Evolutionary conservation across 1,140 invertebrate genomes (phyloP), one percentile per base, ranked within the genome.

Genomic region (Drosophila sturtevanti): DNA sequence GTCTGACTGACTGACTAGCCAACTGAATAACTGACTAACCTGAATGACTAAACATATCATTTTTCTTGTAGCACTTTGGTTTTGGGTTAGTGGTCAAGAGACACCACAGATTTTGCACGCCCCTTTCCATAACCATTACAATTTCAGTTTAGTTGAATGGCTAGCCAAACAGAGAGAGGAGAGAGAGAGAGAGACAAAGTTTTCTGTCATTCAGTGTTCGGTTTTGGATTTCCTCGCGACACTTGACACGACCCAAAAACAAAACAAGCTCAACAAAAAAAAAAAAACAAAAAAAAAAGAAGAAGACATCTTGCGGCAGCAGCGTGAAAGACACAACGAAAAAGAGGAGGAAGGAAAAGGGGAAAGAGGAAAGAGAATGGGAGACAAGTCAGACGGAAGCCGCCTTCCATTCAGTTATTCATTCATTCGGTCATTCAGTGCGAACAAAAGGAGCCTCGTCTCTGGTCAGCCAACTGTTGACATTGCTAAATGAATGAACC

Each of bases 401-500:
- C 41, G 60, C 58, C 68, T 34, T 51, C 44, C 24, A 63, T 64
- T 65, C 60, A 66, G 62, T 60, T 27, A 35, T 22, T 48, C 71
- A 61, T 35, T 70, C 55, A 63, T 72, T 73, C 73, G 62, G 52
- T 61, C 68, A 72, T 76, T 76, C 72, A 63, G 37, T 37, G 64
- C 35, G 62, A 78, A 86, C 79, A 86, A 86, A 77, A 80, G 70
- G 56, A 65, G 72, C 64, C 74, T 80, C 54, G 70, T 77, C 56
- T 77, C 76, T 89, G 84, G 84, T 89, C 79, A 89, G 84, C 80
- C 84, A 85, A 89, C 79, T 89, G 84, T 89, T 89, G 84, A 89
- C 84, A 89, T 89, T 89, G 85, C 80, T 89, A 89, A 89, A 89
- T 89, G 84, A 89, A 89, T 89, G 77, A 89, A 77, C 80, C 72